Conservation (phyloP, 2,888 invertebrate genomes). For the Buathra laborator region DNA sequence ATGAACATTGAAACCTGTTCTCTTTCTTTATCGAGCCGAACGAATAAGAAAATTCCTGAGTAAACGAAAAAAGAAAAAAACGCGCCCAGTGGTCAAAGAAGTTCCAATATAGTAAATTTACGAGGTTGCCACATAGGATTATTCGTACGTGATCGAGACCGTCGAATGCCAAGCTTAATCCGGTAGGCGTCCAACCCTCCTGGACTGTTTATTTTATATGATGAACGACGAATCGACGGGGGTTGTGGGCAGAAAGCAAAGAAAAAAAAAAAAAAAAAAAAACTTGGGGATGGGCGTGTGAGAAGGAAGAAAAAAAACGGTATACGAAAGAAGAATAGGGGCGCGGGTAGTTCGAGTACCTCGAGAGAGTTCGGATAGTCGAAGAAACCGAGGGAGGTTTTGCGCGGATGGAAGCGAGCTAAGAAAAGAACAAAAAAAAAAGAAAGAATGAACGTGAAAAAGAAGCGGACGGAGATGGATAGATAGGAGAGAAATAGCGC, state of each 20-base stretch:
- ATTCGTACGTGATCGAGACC: constrained; percentile 72
- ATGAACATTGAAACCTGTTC: constrained; percentile 46
- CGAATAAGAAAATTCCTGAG: constrained; percentile 59
- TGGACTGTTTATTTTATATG: constrained; percentile 79
- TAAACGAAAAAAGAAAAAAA: constrained; percentile 52
- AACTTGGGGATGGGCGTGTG: constrained; percentile 47
- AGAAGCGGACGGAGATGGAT: constrained; percentile 73
- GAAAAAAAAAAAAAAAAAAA: constrained; percentile 35
- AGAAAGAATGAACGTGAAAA: constrained; percentile 14
- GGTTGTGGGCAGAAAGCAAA: constrained; percentile 41
- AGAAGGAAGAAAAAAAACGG: constrained; percentile 55
- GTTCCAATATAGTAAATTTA: constrained; percentile 66
- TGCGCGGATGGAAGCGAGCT: constrained; percentile 34
- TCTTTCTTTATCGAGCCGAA: constrained; percentile 24
- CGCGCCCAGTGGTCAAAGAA: constrained; percentile 45
- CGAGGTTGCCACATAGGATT: constrained; percentile 69
- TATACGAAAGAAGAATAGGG: constrained; percentile 35
- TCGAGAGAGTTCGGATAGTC: constrained; percentile 41
- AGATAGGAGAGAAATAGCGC: constrained; percentile 71
- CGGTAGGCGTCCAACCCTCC: constrained; percentile 66
- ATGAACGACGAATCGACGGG: constrained; percentile 77
- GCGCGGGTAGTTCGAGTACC: constrained; percentile 39
- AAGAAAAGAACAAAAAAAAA: constrained; percentile 31
- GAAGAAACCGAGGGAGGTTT: constrained; percentile 71
- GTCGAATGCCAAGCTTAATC: constrained; percentile 68